A percentile compares a stretch with the other conserved stretches of the same genome.
phyloP scores from a whole-genome alignment of 2,888 invertebrate species.

The Odontomyia ornata region DNA sequence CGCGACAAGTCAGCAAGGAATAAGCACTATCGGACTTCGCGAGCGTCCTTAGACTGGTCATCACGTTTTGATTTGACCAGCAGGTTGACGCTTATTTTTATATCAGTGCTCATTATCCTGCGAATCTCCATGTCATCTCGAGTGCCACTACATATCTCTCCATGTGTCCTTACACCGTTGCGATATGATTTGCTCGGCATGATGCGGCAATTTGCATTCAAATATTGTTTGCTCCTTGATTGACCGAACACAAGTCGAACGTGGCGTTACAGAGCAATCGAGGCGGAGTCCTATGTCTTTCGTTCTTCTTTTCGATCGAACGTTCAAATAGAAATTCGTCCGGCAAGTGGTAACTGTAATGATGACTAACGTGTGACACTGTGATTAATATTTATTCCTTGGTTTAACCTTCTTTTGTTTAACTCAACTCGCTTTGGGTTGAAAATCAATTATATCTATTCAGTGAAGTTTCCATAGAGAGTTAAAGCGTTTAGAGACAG shows the following conservation, averaged over 20 bases:
- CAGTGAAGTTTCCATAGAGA: too few relatives aligned
- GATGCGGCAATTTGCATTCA: conserved; percentile 35
- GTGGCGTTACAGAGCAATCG: conserved; percentile 17
- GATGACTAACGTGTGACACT: conserved; percentile 8
- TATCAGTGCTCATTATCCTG: conserved; percentile 29
- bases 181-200: conserved; percentile 23
- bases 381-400: conserved; percentile 22
- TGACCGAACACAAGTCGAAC: conserved; percentile 17
- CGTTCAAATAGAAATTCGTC: background rate
- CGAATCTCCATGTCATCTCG: conserved; percentile 34
- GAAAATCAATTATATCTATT: conserved; percentile 17
- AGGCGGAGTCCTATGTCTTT: background rate
- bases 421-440: background rate
- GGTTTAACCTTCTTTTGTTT: background rate
- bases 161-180: conserved; percentile 29
- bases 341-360: conserved; percentile 5
- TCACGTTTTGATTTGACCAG: background rate
- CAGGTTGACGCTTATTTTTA: background rate
- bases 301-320: background rate
- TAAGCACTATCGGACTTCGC: conserved; percentile 12
- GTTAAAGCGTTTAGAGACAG: too few relatives aligned
- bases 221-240: conserved; percentile 22
- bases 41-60: conserved; percentile 31
- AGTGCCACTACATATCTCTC: conserved; percentile 20
- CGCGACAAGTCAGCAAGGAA: conserved; percentile 68